phyloP scores from a whole-genome alignment of 2,113 vertebrate species.

The Hyaena hyaena region DNA sequence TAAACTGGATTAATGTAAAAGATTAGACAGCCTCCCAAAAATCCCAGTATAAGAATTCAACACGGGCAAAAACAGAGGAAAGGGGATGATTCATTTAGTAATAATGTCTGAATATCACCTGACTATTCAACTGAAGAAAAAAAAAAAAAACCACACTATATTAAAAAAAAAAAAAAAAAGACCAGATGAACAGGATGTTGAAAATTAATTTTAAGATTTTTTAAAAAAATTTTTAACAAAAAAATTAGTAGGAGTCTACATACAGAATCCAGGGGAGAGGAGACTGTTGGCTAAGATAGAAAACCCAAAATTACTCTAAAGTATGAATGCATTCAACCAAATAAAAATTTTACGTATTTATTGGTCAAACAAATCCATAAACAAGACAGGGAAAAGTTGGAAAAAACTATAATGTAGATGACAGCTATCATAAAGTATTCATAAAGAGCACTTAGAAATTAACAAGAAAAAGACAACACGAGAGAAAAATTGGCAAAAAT shows the following conservation, averaged over 20 bases:
- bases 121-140: background rate
- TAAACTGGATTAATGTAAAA: background rate
- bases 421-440: slow-evolving; percentile 22
- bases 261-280: background rate
- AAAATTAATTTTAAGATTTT: slow-evolving; percentile 26
- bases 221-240: background rate
- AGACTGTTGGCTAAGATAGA: background rate
- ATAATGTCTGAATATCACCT: background rate
- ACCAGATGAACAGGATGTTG: background rate
- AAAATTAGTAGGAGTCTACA: background rate
- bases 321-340: background rate
- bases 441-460: background rate
- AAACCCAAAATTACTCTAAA: background rate
- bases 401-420: background rate
- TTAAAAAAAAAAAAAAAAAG: background rate
- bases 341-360: background rate
- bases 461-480: background rate
- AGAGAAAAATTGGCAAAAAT: background rate
- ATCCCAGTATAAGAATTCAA: background rate
- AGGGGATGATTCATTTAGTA: background rate
- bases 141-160: background rate
- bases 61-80: background rate
- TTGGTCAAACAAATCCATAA: background rate
- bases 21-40: background rate
- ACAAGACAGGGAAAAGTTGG: background rate